Evolutionary conservation across 1,140 invertebrate genomes (phyloP).

Genomic region (Diorhabda sublineata): DNA sequence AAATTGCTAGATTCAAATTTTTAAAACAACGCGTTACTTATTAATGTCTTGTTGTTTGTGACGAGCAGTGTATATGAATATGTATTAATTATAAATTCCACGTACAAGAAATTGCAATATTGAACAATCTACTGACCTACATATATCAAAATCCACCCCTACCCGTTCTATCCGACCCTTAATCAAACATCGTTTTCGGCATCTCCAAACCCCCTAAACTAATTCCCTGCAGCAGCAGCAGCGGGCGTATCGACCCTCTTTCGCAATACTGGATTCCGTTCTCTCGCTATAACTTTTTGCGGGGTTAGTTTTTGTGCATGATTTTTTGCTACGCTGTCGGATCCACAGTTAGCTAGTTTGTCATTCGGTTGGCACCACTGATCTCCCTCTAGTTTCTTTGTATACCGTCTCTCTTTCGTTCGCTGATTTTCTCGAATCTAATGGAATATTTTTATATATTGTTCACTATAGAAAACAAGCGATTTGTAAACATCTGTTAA

Average conservation of each 20-base stretch:
- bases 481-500: too few relatives aligned
- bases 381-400: conserved; percentile 29
- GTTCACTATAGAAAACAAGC: too few relatives aligned
- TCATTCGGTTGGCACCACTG: conserved; percentile 44
- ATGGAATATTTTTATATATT: too few relatives aligned
- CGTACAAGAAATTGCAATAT: not conserved
- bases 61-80: not conserved
- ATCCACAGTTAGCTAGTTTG: conserved; percentile 47
- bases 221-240: conserved; percentile 26
- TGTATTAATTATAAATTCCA: not conserved
- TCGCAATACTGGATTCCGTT: conserved; percentile 28
- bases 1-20: too few relatives aligned
- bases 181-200: conserved; percentile 19
- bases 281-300: conserved; percentile 32
- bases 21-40: too few relatives aligned
- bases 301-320: conserved; percentile 35
- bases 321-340: conserved; percentile 42
- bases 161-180: not conserved
- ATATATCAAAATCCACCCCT: conserved; percentile 1
- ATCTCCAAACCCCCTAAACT: conserved; percentile 21
- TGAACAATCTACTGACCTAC: conserved; percentile 9
- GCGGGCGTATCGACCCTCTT: conserved; percentile 22
- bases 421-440: not conserved
- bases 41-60: not conserved
- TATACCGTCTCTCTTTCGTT: conserved; percentile 18